phyloP scores from a whole-genome alignment of 2,888 invertebrate genomes.

The Ochropleura plecta region DNA sequence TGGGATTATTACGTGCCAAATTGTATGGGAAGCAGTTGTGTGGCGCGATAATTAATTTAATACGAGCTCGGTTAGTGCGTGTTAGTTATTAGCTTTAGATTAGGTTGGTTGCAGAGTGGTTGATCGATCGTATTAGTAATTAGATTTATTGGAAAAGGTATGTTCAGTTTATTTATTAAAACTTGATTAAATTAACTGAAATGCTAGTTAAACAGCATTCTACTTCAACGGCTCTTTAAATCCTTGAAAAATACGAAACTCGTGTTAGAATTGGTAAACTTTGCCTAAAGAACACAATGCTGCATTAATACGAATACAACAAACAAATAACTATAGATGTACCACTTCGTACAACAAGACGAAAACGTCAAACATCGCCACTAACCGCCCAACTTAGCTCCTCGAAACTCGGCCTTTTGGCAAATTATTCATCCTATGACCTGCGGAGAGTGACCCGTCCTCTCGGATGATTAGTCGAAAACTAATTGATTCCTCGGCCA shows the following conservation, averaged over 20 bases:
- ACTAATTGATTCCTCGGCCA: constrained; percentile 80
- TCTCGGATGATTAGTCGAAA: constrained; percentile 79
- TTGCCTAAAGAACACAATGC: background rate
- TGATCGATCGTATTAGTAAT: constrained; percentile 27
- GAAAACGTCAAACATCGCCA: constrained; percentile 24
- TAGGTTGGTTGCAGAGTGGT: constrained; percentile 26
- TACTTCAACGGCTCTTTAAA: background rate
- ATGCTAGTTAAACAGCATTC: too few species aligned
- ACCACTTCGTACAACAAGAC: constrained; percentile 2
- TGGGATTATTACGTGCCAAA: constrained; percentile 53
- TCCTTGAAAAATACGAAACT: background rate
- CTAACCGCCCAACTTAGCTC: constrained; percentile 48
- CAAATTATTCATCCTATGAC: constrained; percentile 80
- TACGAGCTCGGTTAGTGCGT: constrained; percentile 41
- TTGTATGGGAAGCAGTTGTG: constrained; percentile 55
- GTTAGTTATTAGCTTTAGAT: constrained; percentile 49
- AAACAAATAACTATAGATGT: background rate
- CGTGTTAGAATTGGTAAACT: background rate
- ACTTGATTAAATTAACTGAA: too few species aligned
- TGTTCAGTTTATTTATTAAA: too few species aligned
- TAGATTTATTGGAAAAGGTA: background rate
- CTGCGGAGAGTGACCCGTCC: constrained; percentile 76
- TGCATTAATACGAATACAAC: background rate
- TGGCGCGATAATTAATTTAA: constrained; percentile 57
- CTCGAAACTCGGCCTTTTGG: constrained; percentile 68